Evolutionary conservation across 2,113 vertebrate species (phyloP).

Genomic region (Acrocephalus arundinaceus): DNA sequence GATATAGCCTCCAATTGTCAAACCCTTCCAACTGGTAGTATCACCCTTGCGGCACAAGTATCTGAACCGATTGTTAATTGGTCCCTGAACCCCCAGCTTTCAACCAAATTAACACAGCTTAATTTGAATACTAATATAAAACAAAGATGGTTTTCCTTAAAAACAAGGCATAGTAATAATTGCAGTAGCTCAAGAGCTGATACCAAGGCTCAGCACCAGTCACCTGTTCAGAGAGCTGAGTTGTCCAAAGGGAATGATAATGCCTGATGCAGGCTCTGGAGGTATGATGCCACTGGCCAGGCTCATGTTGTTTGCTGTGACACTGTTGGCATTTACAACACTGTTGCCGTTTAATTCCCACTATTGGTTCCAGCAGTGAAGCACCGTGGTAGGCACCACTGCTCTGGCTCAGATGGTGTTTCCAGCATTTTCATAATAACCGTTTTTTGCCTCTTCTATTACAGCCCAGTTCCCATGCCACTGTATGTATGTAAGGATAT

Average conservation of each 20-base stretch:
- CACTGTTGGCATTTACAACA: rapidly evolving
- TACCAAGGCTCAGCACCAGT: neutral
- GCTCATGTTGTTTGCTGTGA: neutral
- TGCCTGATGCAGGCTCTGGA: neutral
- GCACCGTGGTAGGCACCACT: neutral
- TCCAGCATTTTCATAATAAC: neutral
- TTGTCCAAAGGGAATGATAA: neutral
- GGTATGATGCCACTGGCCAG: neutral
- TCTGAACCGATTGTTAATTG: neutral
- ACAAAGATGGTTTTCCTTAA: neutral
- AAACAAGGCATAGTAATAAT: neutral
- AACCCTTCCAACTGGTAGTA: neutral
- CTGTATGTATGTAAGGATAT: neutral
- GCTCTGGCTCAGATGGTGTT: neutral
- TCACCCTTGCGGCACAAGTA: neutral
- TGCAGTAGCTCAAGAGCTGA: neutral
- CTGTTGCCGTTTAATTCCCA: neutral
- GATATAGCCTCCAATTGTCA: neutral
- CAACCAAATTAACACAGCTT: neutral
- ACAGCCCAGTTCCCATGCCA: neutral
- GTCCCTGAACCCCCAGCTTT: neutral
- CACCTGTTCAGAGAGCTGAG: neutral
- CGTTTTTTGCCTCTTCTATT: neutral
- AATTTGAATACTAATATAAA: neutral
- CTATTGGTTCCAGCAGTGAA: rapidly evolving